Evolutionary conservation across 2,797 vertebrate species (phyloP), one percentile per base, ranked within the genome.

Genomic region (Diglossa cyanea): DNA sequence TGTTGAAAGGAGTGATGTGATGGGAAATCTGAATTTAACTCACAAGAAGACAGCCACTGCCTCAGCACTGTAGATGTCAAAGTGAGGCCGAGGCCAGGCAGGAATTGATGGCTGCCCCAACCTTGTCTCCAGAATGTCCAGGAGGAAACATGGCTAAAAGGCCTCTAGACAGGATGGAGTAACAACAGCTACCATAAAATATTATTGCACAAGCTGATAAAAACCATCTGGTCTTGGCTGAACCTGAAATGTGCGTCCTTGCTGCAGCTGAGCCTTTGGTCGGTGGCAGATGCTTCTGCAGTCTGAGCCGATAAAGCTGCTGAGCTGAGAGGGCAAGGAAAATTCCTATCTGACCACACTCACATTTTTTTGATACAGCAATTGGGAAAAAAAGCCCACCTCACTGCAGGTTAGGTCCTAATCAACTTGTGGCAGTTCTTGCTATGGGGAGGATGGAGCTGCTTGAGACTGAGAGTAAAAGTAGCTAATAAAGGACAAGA

Each of bases 161-260:
- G 4, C 8, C 60, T 67, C 8, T 50, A 66, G 77, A 53, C 33
- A 90, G 30, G 26, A 30, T 71, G 12, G n/a, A 14, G 12, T 50
- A 47, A 72, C 20, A 75, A 66, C 26, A 42, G n/a, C 39, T 60
- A 70, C 55, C 9, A 50, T 78, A 83, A 95, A 96, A 94, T 93
- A 92, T 81, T 90, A 83, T 81, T 88, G 63, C 65, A 80, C 25
- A 87, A 88, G 25, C 47, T 78, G 75, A 93, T 90, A 85, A 93
- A 95, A 63, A 31, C 17, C 3, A 4, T 78, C 84, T 53, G 33
- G 30, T 74, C n/a, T 79, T 84, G 50, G 18, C 42, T 78, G 88
- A 94, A 90, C 37, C 53, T 86, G 47, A 84, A 94, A 75, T 62
- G 3, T 3, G 11, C 10, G 8, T 45, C 35, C n/a, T 85, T 93